phyloP scores from a whole-genome alignment of 2,113 vertebrate species.

The Ciconia maguari region DNA sequence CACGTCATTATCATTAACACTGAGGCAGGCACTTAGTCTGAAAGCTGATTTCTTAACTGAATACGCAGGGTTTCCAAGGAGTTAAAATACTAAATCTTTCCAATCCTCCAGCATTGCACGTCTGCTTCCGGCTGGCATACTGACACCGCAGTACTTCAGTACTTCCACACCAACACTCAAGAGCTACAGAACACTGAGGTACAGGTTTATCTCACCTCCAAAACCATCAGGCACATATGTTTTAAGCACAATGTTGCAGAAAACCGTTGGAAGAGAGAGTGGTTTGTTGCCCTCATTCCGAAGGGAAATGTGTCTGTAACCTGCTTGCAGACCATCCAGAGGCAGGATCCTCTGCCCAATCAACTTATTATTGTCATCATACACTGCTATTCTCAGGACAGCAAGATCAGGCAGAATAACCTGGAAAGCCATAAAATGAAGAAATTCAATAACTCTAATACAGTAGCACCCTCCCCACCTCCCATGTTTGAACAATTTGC shows the following conservation, averaged over 20 bases:
- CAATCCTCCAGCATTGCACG: not conserved
- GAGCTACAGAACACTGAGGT: not conserved
- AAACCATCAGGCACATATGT: constrained; percentile 98
- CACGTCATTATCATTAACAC: not conserved
- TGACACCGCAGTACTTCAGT: not conserved
- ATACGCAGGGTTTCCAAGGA: not conserved
- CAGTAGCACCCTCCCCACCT: not conserved
- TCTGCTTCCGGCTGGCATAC: not conserved
- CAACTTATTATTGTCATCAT: constrained; percentile 95
- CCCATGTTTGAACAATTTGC: not conserved
- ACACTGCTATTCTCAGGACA: constrained; percentile 94
- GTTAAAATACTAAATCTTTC: not conserved
- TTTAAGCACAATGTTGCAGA: constrained; percentile 99
- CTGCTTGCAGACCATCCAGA: constrained; percentile 94
- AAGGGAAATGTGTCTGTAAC: constrained; percentile 96
- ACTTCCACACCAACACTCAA: not conserved
- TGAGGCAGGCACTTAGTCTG: not conserved
- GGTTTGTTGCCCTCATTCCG: constrained; percentile 98
- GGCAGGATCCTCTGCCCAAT: constrained; percentile 97
- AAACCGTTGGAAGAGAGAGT: constrained; percentile 92
- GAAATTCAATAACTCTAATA: not conserved
- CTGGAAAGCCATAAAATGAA: constrained; percentile 67
- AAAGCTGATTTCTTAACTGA: not conserved
- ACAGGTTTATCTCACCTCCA: constrained; percentile 82
- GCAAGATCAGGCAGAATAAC: constrained; percentile 97